Percentiles rank a stretch among this genome's conserved stretches.
Evolutionary conservation across 2,797 vertebrate species (phyloP).

Genomic region (Uromys caudimaculatus): DNA sequence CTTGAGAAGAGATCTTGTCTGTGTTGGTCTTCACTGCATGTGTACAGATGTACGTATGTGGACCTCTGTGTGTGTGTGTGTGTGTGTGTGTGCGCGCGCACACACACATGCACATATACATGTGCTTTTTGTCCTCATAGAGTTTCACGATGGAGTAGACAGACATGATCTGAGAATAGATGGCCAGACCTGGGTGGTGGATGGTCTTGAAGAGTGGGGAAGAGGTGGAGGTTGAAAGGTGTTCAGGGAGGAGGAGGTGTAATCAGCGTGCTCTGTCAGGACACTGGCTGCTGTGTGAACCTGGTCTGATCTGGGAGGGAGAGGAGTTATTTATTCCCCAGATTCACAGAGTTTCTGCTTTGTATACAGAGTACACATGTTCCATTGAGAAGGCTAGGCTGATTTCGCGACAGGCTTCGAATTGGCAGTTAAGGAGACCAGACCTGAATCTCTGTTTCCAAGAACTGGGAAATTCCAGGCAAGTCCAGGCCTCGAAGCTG

Average conservation of each 20-base stretch:
- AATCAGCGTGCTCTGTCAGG: neutral
- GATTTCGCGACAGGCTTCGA: neutral
- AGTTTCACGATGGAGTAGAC: neutral
- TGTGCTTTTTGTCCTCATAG: neutral
- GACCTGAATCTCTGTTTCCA: no score
- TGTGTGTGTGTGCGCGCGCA: neutral
- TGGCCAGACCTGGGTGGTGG: neutral
- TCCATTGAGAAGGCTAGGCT: neutral
- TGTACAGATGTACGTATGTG: neutral
- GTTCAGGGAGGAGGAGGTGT: neutral
- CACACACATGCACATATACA: neutral
- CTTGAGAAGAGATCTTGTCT: neutral
- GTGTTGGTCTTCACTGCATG: neutral
- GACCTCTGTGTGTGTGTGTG: neutral
- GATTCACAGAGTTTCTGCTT: neutral
- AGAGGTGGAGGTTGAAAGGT: no score
- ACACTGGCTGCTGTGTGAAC: neutral
- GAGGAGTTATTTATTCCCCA: neutral
- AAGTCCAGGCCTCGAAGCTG: neutral
- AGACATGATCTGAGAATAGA: neutral
- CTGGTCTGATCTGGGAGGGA: neutral
- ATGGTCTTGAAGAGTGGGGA: neutral
- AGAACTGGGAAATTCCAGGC: no score
- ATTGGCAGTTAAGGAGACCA: neutral
- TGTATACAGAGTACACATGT: neutral